Evolutionary conservation across 2,113 vertebrate species (phyloP).

Genomic region (Anolis sagrei): DNA sequence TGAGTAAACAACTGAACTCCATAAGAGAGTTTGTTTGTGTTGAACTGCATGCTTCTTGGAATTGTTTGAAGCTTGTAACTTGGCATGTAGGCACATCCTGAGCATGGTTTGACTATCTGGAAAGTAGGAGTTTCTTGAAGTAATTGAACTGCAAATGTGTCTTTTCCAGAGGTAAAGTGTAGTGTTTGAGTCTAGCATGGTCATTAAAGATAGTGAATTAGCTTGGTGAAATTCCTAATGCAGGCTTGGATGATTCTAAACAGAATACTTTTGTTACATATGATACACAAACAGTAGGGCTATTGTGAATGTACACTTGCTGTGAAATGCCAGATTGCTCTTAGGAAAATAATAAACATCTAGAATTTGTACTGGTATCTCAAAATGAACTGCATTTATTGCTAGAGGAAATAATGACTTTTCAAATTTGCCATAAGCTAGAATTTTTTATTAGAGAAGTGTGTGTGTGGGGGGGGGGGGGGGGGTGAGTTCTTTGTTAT

Average conservation of each 20-base stretch:
- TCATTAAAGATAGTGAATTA: background rate
- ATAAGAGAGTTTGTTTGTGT: constrained; percentile 4
- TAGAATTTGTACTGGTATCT: background rate
- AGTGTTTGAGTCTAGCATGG: background rate
- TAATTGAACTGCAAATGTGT: background rate
- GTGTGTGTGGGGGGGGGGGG: background rate
- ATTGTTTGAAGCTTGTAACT: constrained; percentile 9
- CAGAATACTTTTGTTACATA: background rate
- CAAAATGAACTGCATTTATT: background rate
- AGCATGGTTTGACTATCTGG: constrained; percentile 26
- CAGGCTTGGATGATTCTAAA: background rate
- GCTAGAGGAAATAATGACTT: background rate
- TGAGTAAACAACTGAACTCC: constrained; percentile 19
- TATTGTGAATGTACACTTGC: constrained; percentile 21
- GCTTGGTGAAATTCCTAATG: background rate
- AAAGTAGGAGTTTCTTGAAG: constrained; percentile 11
- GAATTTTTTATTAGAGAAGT: background rate
- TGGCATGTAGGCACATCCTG: constrained; percentile 33
- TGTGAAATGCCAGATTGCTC: background rate
- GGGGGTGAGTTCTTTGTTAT: background rate
- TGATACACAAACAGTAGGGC: background rate
- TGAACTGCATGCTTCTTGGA: constrained; percentile 20
- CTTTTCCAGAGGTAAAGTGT: background rate
- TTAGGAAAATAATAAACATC: background rate
- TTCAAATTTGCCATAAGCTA: background rate